Evolutionary conservation across 2,797 vertebrate species (phyloP).

Genomic region (Spheniscus humboldti): DNA sequence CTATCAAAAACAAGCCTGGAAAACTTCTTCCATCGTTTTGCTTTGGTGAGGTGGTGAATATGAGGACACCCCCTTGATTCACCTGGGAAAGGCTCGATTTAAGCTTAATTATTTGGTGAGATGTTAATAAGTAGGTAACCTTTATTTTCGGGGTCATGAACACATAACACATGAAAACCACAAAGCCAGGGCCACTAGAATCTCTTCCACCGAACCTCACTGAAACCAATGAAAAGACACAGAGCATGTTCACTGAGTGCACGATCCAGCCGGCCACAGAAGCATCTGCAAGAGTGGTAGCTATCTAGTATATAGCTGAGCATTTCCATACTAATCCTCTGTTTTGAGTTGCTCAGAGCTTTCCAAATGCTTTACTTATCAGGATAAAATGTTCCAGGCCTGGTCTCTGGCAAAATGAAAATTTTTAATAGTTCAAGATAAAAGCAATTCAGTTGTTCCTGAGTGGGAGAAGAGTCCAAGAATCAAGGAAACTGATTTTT

Average conservation of each 20-base stretch:
- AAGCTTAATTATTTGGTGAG: neutral
- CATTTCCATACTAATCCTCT: slow-evolving; percentile 20
- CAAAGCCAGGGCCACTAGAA: neutral
- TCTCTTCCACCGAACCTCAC: neutral
- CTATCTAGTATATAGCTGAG: neutral
- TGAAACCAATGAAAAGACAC: neutral
- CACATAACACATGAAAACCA: neutral
- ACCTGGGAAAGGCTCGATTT: neutral
- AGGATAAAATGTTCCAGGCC: slow-evolving; percentile 43
- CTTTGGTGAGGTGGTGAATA: neutral
- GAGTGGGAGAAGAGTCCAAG: neutral
- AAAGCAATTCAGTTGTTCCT: neutral
- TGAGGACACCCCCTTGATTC: neutral
- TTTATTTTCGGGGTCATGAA: neutral
- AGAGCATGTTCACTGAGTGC: neutral
- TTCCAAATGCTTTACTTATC: slow-evolving; percentile 30
- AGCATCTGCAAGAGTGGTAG: neutral
- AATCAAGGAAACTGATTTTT: neutral
- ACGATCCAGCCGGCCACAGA: neutral
- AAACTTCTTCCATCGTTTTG: neutral
- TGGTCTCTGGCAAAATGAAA: slow-evolving; percentile 4
- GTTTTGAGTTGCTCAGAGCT: neutral
- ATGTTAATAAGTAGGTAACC: neutral
- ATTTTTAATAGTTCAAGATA: slow-evolving; percentile 28
- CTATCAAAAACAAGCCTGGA: neutral